Base-by-base conservation (phyloP, 2,888 invertebrate species). In the Sycophila texana region DNA sequence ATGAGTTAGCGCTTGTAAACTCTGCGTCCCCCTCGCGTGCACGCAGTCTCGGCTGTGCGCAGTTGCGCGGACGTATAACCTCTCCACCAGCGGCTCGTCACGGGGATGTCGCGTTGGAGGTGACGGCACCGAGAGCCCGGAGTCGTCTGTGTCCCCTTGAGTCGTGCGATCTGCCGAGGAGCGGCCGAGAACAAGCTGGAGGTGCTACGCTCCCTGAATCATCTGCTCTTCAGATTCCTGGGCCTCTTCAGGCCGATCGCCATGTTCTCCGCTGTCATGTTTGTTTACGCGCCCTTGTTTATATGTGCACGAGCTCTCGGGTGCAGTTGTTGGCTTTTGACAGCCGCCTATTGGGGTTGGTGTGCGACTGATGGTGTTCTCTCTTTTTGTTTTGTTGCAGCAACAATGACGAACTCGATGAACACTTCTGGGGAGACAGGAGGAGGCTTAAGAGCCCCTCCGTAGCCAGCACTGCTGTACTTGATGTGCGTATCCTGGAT, bases 401-500 rank as follows among this genome's bases (percentile, higher is more conserved):
- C 20, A 47, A 60, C 22, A 70, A 79, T 4, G 18, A 58, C 7
- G 74, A 74, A 16, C 30, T 58, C 30, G 30, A 20, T 2, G 75
- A 75, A 2, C 20, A 75, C 2, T 53, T 51, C 12, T n/a, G 30
- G 16, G 1, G 13, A 2, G 22, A 7, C 16, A 55, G 66, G 16
- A 51, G 60, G 4, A 58, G 47, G 49, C 55, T 67, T 26, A 67
- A 67, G 60, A 26, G n/a, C 18, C 30, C 14, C 4, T 4, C 26
- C 0, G 16, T 72, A 26, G 53, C 66, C 20, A 79, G 61, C 22
- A 79, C 60, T 18, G 22, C 20, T 30, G 18, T 55, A 47, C 60
- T 79, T 0, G 74, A 74, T 61, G 79, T 79, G 72, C 10, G 79
- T 75, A 63, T 18, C 12, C 39, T 12, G 39, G n/a, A 39, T 39